These are phyloP conservation scores for Eilema depressum DNA, from an alignment of 2,888 invertebrate species.

Conservation along the genomic window DNA sequence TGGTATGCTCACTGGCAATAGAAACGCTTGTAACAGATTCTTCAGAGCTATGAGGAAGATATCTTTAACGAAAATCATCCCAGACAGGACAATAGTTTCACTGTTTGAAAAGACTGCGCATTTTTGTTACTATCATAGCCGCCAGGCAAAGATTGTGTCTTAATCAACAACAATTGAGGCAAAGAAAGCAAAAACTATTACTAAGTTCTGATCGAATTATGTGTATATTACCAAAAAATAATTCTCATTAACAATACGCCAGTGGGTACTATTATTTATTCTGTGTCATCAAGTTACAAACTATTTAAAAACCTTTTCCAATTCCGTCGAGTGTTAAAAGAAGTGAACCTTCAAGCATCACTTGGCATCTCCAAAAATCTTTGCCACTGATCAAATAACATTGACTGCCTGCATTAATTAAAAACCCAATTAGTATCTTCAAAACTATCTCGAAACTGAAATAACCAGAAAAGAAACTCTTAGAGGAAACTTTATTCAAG, in stretches of 20 bases:
- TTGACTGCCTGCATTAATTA: constrained; percentile 36
- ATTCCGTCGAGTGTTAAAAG: neutral
- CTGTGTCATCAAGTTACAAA: no score
- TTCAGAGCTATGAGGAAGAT: neutral
- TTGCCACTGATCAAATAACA: constrained; percentile 19
- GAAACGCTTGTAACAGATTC: no score
- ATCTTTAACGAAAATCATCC: neutral
- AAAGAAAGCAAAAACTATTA: no score
- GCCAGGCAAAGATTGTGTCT: neutral
- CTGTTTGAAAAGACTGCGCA: neutral
- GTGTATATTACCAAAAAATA: neutral
- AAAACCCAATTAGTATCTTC: constrained; percentile 39
- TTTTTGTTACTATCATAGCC: neutral
- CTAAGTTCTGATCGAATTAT: no score
- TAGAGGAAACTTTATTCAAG: constrained; percentile 73
- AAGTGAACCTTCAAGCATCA: neutral
- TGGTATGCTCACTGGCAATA: no score
- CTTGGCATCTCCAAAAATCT: constrained; percentile 1
- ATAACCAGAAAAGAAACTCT: constrained; percentile 44
- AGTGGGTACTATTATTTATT: no score
- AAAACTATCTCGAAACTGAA: constrained; percentile 39
- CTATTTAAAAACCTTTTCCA: neutral
- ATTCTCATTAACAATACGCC: no score
- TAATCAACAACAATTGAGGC: neutral
- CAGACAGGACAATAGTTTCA: neutral